Evolutionary conservation across 2,797 vertebrate species (phyloP), one percentile per base, ranked within the genome.

Genomic region (Knipowitschia caucasica): DNA sequence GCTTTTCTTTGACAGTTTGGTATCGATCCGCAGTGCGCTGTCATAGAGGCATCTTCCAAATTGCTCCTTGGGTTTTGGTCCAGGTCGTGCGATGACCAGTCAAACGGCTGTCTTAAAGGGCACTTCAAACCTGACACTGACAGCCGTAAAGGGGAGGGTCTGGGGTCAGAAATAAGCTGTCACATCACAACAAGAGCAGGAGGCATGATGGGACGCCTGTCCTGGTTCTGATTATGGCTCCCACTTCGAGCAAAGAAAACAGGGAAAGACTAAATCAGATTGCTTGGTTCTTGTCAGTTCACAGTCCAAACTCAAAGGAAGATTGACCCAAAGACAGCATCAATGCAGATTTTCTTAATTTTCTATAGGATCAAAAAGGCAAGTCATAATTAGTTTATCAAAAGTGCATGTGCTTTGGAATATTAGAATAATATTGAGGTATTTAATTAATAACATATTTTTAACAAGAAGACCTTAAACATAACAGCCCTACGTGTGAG

Each of bases 21-120:
- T 87, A 89, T 89, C 73, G 86, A 91, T 90, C 75, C 55, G 47
- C 64, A 67, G 54, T 60, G 71, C 55, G 71, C 82, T 87, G 83
- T 86, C 85, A 84, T 67, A 82, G 67, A 68, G 35, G 56, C 67
- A 79, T 77, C 78, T 76, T 64, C 68, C 64, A 85, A 82, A 82
- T 83, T 71, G 81, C 44, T 20, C 56, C 57, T 52, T 62, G 58
- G 69, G 73, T 52, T 72, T 73, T 69, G 70, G 78, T 73, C 75
- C 53, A 58, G 78, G 72, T 80, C 68, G 49, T 68, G 50, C 55
- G 71, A 74, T 82, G 85, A 84, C 83, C 78, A 66, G 76, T 88
- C 82, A 87, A 83, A 76, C 62, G 55, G 67, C 51, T 64, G 45
- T 76, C 53, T 73, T 73, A 78, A 83, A 85, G 79, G 84, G 77